Evolutionary conservation across 2,797 vertebrate genomes (phyloP).

Genomic region (Gymnoscopelus microlampas): DNA sequence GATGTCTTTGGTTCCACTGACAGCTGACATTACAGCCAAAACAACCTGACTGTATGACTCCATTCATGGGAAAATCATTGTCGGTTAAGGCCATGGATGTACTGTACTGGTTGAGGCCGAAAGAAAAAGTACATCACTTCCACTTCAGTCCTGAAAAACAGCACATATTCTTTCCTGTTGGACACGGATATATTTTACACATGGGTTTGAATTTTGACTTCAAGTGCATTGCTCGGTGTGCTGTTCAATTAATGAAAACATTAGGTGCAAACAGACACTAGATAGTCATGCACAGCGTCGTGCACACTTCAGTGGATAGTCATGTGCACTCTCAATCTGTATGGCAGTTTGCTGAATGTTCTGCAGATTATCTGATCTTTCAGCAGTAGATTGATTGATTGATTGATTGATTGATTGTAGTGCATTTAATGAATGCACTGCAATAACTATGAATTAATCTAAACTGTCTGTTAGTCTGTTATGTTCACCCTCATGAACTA

Average conservation of each 20-base stretch:
- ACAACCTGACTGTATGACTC: slow-evolving; percentile 62
- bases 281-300: slow-evolving; percentile 52
- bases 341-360: slow-evolving; percentile 37
- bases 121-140: slow-evolving; percentile 66
- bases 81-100: slow-evolving; percentile 23
- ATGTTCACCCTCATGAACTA: too few species aligned
- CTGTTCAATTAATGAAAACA: too few species aligned
- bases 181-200: too few species aligned
- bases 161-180: slow-evolving; percentile 59
- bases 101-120: slow-evolving; percentile 1
- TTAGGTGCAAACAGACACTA: slow-evolving; percentile 21
- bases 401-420: not conserved
- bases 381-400: slow-evolving; percentile 3
- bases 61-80: slow-evolving; percentile 66
- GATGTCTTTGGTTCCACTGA: slow-evolving; percentile 30
- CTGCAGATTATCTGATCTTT: slow-evolving; percentile 60
- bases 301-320: too few species aligned
- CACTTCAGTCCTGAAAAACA: slow-evolving; percentile 61
- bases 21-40: slow-evolving; percentile 31
- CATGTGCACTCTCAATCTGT: too few species aligned
- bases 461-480: too few species aligned
- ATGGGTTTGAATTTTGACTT: too few species aligned
- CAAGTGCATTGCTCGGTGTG: too few species aligned
- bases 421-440: too few species aligned
- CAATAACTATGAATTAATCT: too few species aligned